A percentile compares a stretch with the other conserved stretches of the same genome.
phyloP scores from a whole-genome alignment of 2,797 vertebrate genomes.

The Synanceia verrucosa region DNA sequence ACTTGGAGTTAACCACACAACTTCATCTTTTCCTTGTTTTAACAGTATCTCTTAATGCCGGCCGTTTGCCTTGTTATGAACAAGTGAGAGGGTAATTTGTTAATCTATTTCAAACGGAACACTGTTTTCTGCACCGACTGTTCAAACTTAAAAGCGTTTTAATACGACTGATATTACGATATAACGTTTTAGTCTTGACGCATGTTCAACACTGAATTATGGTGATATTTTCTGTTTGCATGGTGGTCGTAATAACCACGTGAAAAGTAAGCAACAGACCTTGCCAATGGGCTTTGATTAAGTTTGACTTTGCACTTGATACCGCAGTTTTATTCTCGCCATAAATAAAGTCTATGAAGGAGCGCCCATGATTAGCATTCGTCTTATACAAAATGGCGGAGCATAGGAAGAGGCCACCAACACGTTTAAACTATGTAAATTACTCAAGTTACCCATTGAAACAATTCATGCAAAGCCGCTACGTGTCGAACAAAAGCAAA shows the following conservation, averaged over 20 bases:
- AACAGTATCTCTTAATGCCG: slow-evolving; percentile 80
- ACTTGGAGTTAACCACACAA: slow-evolving; percentile 82
- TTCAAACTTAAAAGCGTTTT: slow-evolving; percentile 70
- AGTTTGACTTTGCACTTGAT: slow-evolving; percentile 62
- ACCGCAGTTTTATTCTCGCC: slow-evolving; percentile 76
- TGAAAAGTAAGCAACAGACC: slow-evolving; percentile 63
- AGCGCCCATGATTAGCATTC: slow-evolving; percentile 91
- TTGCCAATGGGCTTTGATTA: slow-evolving; percentile 18
- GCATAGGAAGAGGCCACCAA: slow-evolving; percentile 87
- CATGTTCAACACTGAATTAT: slow-evolving; percentile 77
- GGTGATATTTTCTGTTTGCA: slow-evolving; percentile 40
- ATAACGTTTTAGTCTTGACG: slow-evolving; percentile 82
- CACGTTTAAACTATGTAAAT: slow-evolving; percentile 88
- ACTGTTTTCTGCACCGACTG: slow-evolving; percentile 62
- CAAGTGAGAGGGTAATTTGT: slow-evolving; percentile 30
- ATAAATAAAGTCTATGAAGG: slow-evolving; percentile 87
- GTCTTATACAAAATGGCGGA: slow-evolving; percentile 89
- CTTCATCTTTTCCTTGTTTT: slow-evolving; percentile 87
- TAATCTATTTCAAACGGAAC: slow-evolving; percentile 34
- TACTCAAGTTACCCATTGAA: slow-evolving; percentile 79
- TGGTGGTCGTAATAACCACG: slow-evolving; percentile 32
- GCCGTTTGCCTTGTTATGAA: slow-evolving; percentile 53
- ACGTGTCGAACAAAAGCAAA: slow-evolving; percentile 53
- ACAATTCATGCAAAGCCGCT: slow-evolving; percentile 61
- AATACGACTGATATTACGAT: slow-evolving; percentile 67